These are phyloP conservation scores for Columba janthina DNA, from an alignment of 2,113 vertebrate species.

Conservation along the genomic window DNA sequence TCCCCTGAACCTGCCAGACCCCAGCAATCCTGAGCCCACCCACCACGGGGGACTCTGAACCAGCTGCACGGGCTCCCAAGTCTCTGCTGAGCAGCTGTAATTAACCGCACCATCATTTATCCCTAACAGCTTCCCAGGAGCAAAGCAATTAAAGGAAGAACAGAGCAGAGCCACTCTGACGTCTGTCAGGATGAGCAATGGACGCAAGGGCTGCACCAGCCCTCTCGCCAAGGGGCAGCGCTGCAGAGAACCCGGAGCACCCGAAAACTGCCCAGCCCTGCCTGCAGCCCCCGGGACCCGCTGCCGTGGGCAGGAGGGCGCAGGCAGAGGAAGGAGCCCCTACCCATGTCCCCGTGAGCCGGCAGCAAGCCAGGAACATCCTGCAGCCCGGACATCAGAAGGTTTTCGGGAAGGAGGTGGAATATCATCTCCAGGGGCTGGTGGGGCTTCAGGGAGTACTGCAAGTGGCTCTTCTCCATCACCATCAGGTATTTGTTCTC, in stretches of 20 bases:
- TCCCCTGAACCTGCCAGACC: not conserved
- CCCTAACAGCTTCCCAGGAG: not conserved
- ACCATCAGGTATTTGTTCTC: conserved; percentile 78
- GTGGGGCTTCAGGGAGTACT: conserved; percentile 79
- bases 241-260: not conserved
- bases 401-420: conserved; percentile 89
- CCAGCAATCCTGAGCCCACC: fast-evolving
- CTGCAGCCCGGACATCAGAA: conserved; percentile 82
- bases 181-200: not conserved
- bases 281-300: not conserved
- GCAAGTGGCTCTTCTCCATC: conserved; percentile 81
- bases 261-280: not conserved
- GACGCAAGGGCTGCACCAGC: fast-evolving
- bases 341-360: conserved; percentile 61
- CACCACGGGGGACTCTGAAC: not conserved
- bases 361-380: conserved; percentile 80
- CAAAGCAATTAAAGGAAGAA: not conserved
- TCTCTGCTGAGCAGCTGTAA: not conserved
- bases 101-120: conserved; percentile 4
- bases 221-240: not conserved
- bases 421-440: conserved; percentile 66
- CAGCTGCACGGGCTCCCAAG: not conserved
- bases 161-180: not conserved
- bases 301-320: not conserved
- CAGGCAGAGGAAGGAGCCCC: not conserved